Conservation (phyloP, 2,888 invertebrate species). For the Priocnemis perturbator region DNA sequence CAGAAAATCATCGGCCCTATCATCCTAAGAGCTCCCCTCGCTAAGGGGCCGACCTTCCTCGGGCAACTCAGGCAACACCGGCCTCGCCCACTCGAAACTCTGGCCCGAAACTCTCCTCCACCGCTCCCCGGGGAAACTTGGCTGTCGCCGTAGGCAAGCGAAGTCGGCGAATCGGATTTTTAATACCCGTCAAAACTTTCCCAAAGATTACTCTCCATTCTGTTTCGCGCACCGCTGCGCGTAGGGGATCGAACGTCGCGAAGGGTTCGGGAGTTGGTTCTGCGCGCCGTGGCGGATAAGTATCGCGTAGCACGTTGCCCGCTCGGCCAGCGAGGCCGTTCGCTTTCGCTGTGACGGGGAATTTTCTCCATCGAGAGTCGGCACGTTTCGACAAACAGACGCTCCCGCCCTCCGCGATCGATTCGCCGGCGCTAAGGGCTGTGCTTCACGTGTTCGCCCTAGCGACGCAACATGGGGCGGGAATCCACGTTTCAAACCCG, state of each 20-base stretch:
- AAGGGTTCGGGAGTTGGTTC: too few relatives aligned
- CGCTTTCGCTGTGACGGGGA: too few relatives aligned
- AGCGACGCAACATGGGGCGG: conserved; percentile 44
- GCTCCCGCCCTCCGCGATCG: conserved; percentile 34
- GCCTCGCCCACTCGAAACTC: conserved; percentile 1
- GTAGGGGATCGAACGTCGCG: too few relatives aligned
- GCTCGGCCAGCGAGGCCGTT: too few relatives aligned
- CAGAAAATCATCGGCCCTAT: conserved; percentile 1
- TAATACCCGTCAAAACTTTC: neutral
- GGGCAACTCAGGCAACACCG: neutral
- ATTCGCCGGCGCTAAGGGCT: conserved; percentile 44
- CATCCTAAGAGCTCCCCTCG: neutral
- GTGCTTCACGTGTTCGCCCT: conserved; percentile 52
- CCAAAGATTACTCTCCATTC: conserved; percentile 18
- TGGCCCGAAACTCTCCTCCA: conserved; percentile 7
- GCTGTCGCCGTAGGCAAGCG: neutral
- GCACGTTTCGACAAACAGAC: too few relatives aligned
- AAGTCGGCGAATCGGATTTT: neutral
- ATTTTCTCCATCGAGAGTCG: too few relatives aligned
- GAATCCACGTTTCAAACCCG: conserved; percentile 44
- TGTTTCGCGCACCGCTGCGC: neutral
- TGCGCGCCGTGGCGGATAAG: too few relatives aligned
- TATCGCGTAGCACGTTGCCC: too few relatives aligned
- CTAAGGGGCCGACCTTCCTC: too few relatives aligned
- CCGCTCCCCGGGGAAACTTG: neutral